These are phyloP conservation scores for Pachyseris speciosa DNA, from an alignment of 64 coral and sea anemone species.

Conservation along the genomic window DNA sequence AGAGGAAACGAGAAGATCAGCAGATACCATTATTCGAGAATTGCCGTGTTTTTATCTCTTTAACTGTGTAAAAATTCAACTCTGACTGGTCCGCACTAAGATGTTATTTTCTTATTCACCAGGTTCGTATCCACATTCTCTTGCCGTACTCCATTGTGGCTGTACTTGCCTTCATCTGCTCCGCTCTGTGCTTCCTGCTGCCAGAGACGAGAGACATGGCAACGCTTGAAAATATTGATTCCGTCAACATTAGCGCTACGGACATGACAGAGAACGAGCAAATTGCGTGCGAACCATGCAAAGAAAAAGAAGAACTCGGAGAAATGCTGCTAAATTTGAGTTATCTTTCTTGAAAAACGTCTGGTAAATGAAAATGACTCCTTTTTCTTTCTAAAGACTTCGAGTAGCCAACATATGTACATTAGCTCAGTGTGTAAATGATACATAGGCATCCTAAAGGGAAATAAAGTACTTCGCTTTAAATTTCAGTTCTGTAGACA, in stretches of 20 bases:
- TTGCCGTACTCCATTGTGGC: conserved; percentile 77
- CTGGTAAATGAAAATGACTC: no score
- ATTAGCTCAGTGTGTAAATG: no score
- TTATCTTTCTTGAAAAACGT: not conserved
- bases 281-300: not conserved
- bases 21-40: no score
- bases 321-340: not conserved
- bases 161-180: conserved; percentile 38
- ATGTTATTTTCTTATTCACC: not conserved
- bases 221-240: conserved; percentile 66
- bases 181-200: conserved; percentile 60
- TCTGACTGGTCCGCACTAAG: not conserved
- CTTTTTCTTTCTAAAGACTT: no score
- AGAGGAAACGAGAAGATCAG: no score
- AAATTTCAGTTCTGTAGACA: no score
- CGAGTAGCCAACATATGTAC: no score
- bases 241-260: not conserved
- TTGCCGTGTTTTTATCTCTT: not conserved
- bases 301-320: conserved; percentile 4
- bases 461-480: no score
- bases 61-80: no score
- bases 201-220: conserved; percentile 71
- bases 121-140: conserved; percentile 77
- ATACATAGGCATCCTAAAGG: no score
- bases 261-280: not conserved